Evolutionary conservation across 2,113 vertebrate species (phyloP), one percentile per base, ranked within the genome.

Genomic region (human): DNA sequence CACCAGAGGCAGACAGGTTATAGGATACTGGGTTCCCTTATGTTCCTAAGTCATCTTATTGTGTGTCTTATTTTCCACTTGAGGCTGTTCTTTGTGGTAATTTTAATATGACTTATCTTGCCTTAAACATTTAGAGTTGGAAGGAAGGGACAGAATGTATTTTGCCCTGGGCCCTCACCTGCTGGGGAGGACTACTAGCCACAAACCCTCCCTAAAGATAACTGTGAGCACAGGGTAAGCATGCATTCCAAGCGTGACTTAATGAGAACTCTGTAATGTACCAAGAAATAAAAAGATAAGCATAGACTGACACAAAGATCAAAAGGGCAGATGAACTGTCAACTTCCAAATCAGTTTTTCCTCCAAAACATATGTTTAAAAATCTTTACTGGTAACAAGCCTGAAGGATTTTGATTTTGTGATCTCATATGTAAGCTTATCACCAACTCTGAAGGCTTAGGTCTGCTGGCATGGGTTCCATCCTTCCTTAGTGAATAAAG

Each of bases 221-320:
- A 79, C 45, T 48, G 18, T 57, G 90, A 96, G 43, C 52, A 45
- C 43, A 43, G 82, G 64, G 13, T 50, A 25, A 82, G n/a, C 45
- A 4, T 23, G 14, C 7, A 27, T 66, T 61, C 50, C 32, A 91
- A 91, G 90, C 14, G 23, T 13, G 48, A 84, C 30, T 89, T 96
- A 83, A 48, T 68, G 64, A 64, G 52, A 87, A 97, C 85, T 90
- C 75, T 92, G 22, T n/a, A 94, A 40, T 32, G 59, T 18, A 72
- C 55, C 79, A 88, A 87, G 70, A 88, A 90, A 90, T 50, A 52
- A 80, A 95, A 86, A 50, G 87, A 72, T 80, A 94, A 81, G 50
- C 76, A 72, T 8, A 75, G 12, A 72, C 25, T 3, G 80, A 94
- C 68, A 75, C 86, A 89, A 80, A 72, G 80, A 88, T 82, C 70